Conservation (phyloP, 2,113 vertebrate species). For the Lagopus muta region DNA sequence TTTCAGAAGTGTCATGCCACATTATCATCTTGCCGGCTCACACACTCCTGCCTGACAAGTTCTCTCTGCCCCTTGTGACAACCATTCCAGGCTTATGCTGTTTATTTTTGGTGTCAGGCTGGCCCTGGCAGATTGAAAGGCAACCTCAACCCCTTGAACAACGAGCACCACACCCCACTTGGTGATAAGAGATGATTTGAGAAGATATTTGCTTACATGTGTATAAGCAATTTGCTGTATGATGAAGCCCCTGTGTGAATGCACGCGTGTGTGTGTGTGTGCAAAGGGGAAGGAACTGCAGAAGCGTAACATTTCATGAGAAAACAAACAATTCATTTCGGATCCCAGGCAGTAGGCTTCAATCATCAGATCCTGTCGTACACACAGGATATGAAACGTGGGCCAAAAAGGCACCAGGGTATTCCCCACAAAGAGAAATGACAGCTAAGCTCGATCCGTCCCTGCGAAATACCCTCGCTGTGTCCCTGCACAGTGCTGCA, state of each 20-base stretch:
- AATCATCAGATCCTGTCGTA: slow-evolving; percentile 76
- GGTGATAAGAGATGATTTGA: slow-evolving; percentile 93
- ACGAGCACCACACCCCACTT: slow-evolving; percentile 84
- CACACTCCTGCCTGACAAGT: slow-evolving; percentile 94
- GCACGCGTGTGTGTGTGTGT: slow-evolving; percentile 26
- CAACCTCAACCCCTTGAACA: slow-evolving; percentile 81
- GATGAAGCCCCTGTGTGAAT: slow-evolving; percentile 68
- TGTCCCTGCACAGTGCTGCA: fast-evolving
- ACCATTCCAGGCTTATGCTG: slow-evolving; percentile 80
- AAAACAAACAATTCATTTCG: slow-evolving; percentile 58
- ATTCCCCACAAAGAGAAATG: not conserved
- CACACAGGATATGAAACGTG: slow-evolving; percentile 57
- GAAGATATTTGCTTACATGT: slow-evolving; percentile 93
- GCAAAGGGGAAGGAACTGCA: slow-evolving; percentile 28
- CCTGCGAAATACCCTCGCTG: not conserved
- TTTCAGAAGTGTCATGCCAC: slow-evolving; percentile 99
- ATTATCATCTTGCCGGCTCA: slow-evolving; percentile 96
- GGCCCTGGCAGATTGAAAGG: slow-evolving; percentile 81
- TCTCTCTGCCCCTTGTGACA: slow-evolving; percentile 90
- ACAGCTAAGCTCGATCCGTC: not conserved
- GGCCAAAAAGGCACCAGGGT: not conserved
- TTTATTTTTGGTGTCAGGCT: slow-evolving; percentile 87
- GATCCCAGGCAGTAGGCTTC: slow-evolving; percentile 72
- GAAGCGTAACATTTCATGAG: not conserved
- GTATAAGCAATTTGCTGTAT: slow-evolving; percentile 84